These are phyloP conservation scores for Tenrec ecaudatus DNA, from an alignment of 2,113 vertebrate species.

Conservation along the genomic window DNA sequence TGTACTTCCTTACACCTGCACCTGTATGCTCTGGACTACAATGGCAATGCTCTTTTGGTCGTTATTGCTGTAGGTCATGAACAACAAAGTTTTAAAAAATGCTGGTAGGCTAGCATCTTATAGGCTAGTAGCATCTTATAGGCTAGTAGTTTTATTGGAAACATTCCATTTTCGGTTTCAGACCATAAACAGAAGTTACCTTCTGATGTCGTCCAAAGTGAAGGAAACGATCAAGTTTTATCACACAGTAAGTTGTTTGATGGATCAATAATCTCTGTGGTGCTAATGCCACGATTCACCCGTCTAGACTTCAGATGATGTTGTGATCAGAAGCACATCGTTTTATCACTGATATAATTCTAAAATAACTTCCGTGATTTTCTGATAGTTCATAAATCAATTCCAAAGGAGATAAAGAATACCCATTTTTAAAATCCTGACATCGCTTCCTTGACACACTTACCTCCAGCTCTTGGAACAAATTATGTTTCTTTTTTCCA, in stretches of 20 bases:
- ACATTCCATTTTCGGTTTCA: constrained; percentile 39
- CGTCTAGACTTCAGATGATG: not conserved
- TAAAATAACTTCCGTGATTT: not conserved
- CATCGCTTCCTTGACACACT: not conserved
- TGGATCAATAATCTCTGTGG: not conserved
- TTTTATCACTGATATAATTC: not conserved
- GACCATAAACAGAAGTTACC: not conserved
- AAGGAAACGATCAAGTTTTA: not conserved
- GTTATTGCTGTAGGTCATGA: not conserved
- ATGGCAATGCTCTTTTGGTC: not conserved
- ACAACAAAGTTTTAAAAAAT: constrained; percentile 46
- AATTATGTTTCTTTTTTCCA: no score
- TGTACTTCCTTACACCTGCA: not conserved
- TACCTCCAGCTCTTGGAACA: not conserved
- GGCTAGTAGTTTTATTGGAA: constrained; percentile 7
- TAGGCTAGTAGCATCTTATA: not conserved
- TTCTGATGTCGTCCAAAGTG: not conserved
- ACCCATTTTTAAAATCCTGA: not conserved
- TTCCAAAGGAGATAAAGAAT: not conserved
- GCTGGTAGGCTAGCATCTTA: no score
- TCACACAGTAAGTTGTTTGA: not conserved
- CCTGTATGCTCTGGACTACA: not conserved
- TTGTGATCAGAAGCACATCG: not conserved
- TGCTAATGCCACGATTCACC: rapidly evolving
- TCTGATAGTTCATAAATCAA: not conserved